Evolutionary conservation across 2,888 invertebrate species (phyloP).

Genomic region (Stenolophus ochropezus): DNA sequence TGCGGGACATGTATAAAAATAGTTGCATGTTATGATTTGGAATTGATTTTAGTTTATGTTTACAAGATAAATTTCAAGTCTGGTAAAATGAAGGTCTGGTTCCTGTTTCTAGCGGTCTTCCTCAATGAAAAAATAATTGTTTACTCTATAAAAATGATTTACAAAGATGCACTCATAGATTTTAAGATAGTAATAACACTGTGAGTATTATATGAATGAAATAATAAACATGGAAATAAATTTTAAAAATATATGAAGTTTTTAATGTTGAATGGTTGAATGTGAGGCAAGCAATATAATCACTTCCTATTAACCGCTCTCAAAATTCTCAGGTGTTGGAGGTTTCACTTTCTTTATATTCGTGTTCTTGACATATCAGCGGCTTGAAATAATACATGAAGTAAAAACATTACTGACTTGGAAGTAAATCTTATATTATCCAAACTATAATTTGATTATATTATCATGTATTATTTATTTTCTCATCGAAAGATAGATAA

Average conservation of each 20-base stretch:
- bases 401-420: too few relatives aligned
- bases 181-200: background rate
- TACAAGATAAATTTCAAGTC: background rate
- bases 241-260: background rate
- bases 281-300: too few relatives aligned
- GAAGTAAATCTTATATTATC: too few relatives aligned
- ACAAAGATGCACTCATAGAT: background rate
- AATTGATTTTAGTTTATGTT: conserved; percentile 31
- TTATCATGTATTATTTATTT: too few relatives aligned
- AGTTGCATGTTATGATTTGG: conserved; percentile 14
- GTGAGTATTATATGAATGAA: background rate
- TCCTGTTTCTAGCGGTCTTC: conserved; percentile 10
- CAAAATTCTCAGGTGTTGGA: background rate
- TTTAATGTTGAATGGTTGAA: too few relatives aligned
- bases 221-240: background rate
- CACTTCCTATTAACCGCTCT: background rate
- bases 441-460: too few relatives aligned
- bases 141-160: conserved; percentile 28
- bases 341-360: background rate
- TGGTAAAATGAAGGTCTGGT: background rate
- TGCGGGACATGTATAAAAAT: background rate
- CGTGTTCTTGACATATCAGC: background rate
- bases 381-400: background rate
- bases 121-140: conserved; percentile 17
- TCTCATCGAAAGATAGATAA: too few relatives aligned